Percentiles rank a stretch among this genome's conserved stretches.
Conservation (phyloP, 2,113 vertebrate genomes). For the Calidris pugnax region DNA sequence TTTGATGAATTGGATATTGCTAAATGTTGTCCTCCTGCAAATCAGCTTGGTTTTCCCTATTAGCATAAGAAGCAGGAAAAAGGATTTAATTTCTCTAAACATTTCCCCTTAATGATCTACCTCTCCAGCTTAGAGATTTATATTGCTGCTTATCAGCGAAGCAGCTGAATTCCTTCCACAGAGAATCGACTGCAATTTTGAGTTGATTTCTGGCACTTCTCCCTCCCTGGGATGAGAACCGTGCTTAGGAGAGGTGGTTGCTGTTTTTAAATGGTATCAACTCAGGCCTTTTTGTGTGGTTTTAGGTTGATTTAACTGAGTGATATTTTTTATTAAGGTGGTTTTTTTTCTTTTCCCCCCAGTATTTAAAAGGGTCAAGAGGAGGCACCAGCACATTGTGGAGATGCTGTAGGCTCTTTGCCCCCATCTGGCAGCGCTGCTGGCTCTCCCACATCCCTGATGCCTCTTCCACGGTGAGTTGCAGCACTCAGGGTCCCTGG, state of each 20-base stretch:
- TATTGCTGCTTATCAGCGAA: not conserved
- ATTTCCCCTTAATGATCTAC: not conserved
- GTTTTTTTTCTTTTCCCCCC: not conserved
- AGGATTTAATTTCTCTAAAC: conserved; percentile 45
- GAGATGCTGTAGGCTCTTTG: not conserved
- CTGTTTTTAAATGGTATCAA: not conserved
- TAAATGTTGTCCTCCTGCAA: conserved; percentile 26
- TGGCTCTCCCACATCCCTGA: not conserved
- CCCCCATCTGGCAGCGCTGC: not conserved
- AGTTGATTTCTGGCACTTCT: not conserved
- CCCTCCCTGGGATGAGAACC: not conserved
- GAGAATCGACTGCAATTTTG: fast-evolving
- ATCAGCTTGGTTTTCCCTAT: conserved; percentile 10
- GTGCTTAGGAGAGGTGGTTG: not conserved
- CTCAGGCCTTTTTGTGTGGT: fast-evolving
- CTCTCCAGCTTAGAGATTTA: not conserved
- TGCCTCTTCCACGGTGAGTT: not conserved
- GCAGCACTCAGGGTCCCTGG: fast-evolving
- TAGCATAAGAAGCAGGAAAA: conserved; percentile 40
- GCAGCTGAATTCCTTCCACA: not conserved
- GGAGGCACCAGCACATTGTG: not conserved
- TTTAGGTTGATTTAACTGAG: not conserved
- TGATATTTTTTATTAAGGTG: not conserved
- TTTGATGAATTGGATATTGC: conserved; percentile 6
- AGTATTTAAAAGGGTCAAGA: not conserved